Percentiles rank a stretch among this genome's conserved stretches.
These are phyloP conservation scores for Odontesthes bonariensis DNA, from an alignment of 2,113 vertebrate genomes.

Conservation along the genomic window DNA sequence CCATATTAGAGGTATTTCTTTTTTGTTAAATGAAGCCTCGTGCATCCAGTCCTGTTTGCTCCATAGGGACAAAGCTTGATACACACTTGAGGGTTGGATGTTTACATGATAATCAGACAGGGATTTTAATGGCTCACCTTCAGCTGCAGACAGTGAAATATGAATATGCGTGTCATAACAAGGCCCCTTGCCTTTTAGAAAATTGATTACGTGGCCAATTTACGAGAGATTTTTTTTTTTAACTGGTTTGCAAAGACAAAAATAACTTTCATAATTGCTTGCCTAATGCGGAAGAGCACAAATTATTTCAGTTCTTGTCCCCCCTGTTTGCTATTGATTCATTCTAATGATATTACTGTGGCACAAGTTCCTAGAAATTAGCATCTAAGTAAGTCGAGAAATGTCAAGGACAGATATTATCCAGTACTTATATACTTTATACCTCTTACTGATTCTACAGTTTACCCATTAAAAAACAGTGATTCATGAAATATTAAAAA, in stretches of 20 bases:
- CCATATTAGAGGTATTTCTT: slow-evolving; percentile 63
- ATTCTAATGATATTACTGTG: slow-evolving; percentile 4
- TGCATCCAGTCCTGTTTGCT: slow-evolving; percentile 58
- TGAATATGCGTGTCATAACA: slow-evolving; percentile 55
- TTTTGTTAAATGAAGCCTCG: slow-evolving; percentile 68
- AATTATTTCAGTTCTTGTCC: background rate
- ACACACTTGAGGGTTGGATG: slow-evolving; percentile 48
- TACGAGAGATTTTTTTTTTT: slow-evolving; percentile 30
- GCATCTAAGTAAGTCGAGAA: background rate
- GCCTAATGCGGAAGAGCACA: background rate
- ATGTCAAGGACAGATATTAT: too few species aligned
- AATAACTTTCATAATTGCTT: slow-evolving; percentile 4
- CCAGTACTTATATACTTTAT: too few species aligned
- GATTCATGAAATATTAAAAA: slow-evolving; percentile 36
- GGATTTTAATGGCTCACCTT: slow-evolving; percentile 61
- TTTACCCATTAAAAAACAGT: too few species aligned
- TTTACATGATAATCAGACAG: slow-evolving; percentile 71
- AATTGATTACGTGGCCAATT: slow-evolving; percentile 56
- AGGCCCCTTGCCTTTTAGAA: slow-evolving; percentile 14
- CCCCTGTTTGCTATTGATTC: slow-evolving; percentile 8
- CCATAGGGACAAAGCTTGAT: slow-evolving; percentile 65
- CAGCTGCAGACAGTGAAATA: slow-evolving; percentile 50
- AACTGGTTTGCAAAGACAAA: slow-evolving; percentile 18
- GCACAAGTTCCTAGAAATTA: slow-evolving; percentile 7
- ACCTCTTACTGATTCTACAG: too few species aligned